Base-by-base conservation (phyloP, 2,113 vertebrate species). In the Pangasianodon gigas region DNA sequence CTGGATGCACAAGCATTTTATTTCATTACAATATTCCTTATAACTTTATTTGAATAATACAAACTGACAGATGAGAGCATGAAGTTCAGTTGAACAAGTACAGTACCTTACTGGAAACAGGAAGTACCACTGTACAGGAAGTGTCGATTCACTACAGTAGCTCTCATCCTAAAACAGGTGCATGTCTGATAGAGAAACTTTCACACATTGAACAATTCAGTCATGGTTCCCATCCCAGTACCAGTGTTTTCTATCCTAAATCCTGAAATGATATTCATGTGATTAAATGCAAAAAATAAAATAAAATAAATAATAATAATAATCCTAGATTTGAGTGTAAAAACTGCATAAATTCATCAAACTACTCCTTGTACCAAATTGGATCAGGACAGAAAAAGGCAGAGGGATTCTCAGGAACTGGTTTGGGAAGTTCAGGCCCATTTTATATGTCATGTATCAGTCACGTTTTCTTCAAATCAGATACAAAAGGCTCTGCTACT, bases 41-140 rank as follows among this genome's bases (percentile, higher is more conserved):
- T 71, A 87, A 88, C 88, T 96, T 95, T 96, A 96, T 95, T 96
- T 48, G 86, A 91, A 62, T 85, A 92, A 92, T 89, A 93, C 52
- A 93, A 89, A 93, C 56, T 80, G 91, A 93, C 94, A 88, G 92
- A 93, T 90, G 74, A 91, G 71, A 71, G 92, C 67, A 67, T 90
- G 82, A 56, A 89, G 86, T 88, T 75, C 92, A 92, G 71, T 93
- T 37, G 37, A 37, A 92, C 84, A 89, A 56, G 65, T 87, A 86
- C 84, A 71, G 92, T 65, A 90, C 87, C 11, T 82, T 32, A 82
- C 44, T 26, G 44, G 29, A 58, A 79, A 80, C 71, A 85, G 89
- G 65, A 87, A 93, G 92, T 90, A 84, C 65, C 86, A 89, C 65
- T 56, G 67, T 86, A 81, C 37, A 67, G 89, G 56, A 56, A 74